Base-by-base conservation (phyloP, 1,140 invertebrate species). In the Macrotrachela quadricornifera region DNA sequence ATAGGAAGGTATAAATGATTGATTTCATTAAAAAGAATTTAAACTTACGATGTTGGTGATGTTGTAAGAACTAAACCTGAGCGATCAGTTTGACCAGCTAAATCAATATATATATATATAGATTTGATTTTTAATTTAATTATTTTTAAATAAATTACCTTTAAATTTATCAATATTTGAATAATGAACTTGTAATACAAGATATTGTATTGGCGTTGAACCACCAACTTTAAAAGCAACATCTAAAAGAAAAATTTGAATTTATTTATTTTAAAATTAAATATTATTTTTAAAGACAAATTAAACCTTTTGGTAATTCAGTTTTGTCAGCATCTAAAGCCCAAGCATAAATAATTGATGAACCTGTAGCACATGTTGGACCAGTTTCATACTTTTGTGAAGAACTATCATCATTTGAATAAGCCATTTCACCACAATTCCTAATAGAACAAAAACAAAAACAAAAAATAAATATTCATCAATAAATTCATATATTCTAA, bases 111-210 rank as follows among this genome's bases (percentile, higher is more conserved):
- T n/a, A n/a, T n/a, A n/a, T n/a, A 18, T 4, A 18, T 3, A 9
- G 17, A 44, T 4, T 18, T 4, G 42, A 15, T 9, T n/a, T 18
- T 15, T 9, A 4, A 3, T 3, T n/a, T 9, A 18, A 44, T 4
- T 2, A n/a, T 18, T 15, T 6, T 6, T 6, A 44, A n/a, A 44
- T n/a, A n/a, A 49, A 15, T 18, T 15, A 30, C 6, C 18, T 14
- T 18, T 9, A 52, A 56, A 56, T 12, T 46, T 41, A 10, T 78
- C 73, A 48, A 82, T 76, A 52, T 77, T 70, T 0, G 79, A 76
- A 63, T 94, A 97, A 69, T 96, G 91, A 0, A 97, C 84, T 73
- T 97, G 92, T 1, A 97, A 68, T 0, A 78, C 74, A 8, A 79
- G 56, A 57, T 72, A 76, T 41, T 73, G 66, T 54, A 76, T 71